phyloP scores from a whole-genome alignment of 1,140 invertebrate genomes.

The Atopsyche davidsoni region DNA sequence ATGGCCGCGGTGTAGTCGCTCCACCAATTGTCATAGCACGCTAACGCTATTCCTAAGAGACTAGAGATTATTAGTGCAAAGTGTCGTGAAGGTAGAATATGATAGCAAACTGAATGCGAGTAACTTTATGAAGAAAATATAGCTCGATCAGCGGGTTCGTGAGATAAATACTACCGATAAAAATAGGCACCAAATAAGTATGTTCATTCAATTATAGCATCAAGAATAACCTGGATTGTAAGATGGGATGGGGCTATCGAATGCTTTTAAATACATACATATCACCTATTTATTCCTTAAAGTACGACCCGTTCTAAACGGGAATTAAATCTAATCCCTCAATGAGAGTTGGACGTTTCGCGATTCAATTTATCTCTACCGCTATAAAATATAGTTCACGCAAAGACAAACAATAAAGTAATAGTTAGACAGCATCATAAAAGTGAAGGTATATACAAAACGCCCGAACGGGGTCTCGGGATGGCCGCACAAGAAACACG shows the following conservation, averaged over 20 bases:
- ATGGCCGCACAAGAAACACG: constrained; percentile 21
- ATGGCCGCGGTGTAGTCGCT: background rate
- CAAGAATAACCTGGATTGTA: too few relatives aligned
- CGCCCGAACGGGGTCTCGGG: constrained; percentile 17
- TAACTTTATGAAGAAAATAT: background rate
- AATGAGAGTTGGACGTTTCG: constrained; percentile 29
- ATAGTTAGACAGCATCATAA: constrained; percentile 12
- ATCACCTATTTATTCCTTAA: constrained; percentile 12
- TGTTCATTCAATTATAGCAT: too few relatives aligned
- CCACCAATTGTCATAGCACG: background rate
- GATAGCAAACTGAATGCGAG: background rate
- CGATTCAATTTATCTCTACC: constrained; percentile 21
- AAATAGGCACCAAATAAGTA: too few relatives aligned
- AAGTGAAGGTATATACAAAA: constrained; percentile 14
- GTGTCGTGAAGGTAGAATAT: background rate
- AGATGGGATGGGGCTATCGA: too few relatives aligned
- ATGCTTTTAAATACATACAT: too few relatives aligned
- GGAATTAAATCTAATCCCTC: constrained; percentile 24
- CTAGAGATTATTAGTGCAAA: constrained; percentile 12
- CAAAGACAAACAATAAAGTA: constrained; percentile 14
- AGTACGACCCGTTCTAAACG: constrained; percentile 19
- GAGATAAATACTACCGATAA: too few relatives aligned
- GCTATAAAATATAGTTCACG: constrained; percentile 12
- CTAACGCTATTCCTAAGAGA: constrained; percentile 8
- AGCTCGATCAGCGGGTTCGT: background rate